These are phyloP conservation scores for Craterocephalus amniculus DNA, from an alignment of 2,797 vertebrate species.

Conservation along the genomic window DNA sequence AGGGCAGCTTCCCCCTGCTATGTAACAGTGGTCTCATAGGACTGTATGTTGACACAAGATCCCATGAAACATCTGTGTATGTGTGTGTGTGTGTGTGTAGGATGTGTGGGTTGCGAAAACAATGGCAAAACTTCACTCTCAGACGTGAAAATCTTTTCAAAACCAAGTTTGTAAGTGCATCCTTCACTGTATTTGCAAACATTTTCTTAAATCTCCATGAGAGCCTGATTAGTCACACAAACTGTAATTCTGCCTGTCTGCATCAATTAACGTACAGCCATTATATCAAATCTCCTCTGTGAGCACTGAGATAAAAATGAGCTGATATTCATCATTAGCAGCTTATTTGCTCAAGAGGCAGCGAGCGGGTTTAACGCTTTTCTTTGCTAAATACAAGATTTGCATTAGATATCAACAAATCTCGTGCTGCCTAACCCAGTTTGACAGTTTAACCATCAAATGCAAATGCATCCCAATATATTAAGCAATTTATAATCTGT, in stretches of 20 bases:
- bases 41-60: constrained; percentile 35
- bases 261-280: constrained; percentile 22
- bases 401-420: constrained; percentile 23
- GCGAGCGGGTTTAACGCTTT: neutral
- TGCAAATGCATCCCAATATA: constrained; percentile 36
- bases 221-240: constrained; percentile 23
- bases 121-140: constrained; percentile 1
- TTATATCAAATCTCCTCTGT: constrained; percentile 9
- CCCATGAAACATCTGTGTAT: constrained; percentile 18
- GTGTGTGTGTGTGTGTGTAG: constrained; percentile 17
- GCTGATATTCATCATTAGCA: constrained; percentile 24
- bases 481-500: constrained; percentile 50
- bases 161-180: constrained; percentile 9
- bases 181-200: neutral
- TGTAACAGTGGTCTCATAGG: constrained; percentile 30
- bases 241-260: constrained; percentile 35
- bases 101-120: constrained; percentile 9
- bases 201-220: neutral
- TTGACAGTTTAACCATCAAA: constrained; percentile 50
- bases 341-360: constrained; percentile 23
- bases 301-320: constrained; percentile 9
- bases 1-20: constrained; percentile 33
- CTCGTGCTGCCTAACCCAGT: constrained; percentile 15
- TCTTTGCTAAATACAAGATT: constrained; percentile 23
- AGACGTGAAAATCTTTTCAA: constrained; percentile 11